Base-by-base conservation (phyloP, 2,797 vertebrate genomes). In the Poecile montanus region DNA sequence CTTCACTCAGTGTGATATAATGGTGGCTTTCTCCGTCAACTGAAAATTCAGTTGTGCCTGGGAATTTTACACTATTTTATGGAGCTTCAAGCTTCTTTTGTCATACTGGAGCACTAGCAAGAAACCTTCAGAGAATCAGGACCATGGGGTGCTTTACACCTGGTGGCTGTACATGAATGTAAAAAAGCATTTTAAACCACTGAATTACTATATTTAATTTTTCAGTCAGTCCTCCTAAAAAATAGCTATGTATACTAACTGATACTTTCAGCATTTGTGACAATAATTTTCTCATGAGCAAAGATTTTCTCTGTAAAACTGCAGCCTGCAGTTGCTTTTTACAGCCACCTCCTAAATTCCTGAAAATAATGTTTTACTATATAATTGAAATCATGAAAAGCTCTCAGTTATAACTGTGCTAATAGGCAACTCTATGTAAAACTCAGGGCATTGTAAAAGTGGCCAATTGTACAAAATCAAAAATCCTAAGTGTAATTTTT, bases 291-390 rank as follows among this genome's bases (percentile, higher is more conserved):
- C 85, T 96, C 80, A 47, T 16, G 62, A 80, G 61, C 4, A 5
- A 67, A 96, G 70, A 95, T 67, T 86, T 93, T 83, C 68, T 86
- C 57, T 68, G 76, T 91, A 93, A 93, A 95, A 84, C 73, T 97
- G 88, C 79, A 93, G 73, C 76, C 86, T 53, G 83, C 38, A 65
- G 60, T 95, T 96, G 71, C 53, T 84, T 96, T 96, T 94, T 91
- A 94, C 36, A 92, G 53, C 36, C 20, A 48, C 58, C n/a, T 85
- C 88, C 74, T 95, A 88, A 93, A 93, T 83, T 86, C 82, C 66
- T 84, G 86, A 91, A 91, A 78, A 80, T 63, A 95, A 88, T 42
- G 44, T 85, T 94, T 92, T 92, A 92, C 27, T 94, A 65, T 90
- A 83, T 72, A 88, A 89, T 91, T 67, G 73, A 96, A 96, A 97